A percentile compares a stretch with the other conserved stretches of the same genome.
phyloP scores from a whole-genome alignment of 2,113 vertebrate genomes.

The Sylvia atricapilla region DNA sequence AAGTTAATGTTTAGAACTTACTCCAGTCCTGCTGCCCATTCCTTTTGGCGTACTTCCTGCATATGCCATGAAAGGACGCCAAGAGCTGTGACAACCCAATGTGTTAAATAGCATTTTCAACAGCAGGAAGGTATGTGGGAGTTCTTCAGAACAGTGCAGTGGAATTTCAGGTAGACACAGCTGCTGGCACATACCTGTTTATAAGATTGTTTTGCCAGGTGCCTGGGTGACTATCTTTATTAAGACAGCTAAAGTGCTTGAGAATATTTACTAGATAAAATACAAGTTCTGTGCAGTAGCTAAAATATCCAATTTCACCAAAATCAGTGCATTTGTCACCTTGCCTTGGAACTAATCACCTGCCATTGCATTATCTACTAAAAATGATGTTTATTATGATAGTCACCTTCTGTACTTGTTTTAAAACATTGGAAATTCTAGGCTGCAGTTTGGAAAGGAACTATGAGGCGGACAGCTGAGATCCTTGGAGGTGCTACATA shows the following conservation, averaged over 20 bases:
- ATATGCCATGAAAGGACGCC: background rate
- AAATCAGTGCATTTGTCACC: background rate
- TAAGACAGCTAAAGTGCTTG: background rate
- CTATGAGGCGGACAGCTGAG: background rate
- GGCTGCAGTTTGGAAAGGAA: background rate
- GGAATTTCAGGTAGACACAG: background rate
- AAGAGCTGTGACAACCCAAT: rapidly evolving
- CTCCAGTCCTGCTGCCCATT: background rate
- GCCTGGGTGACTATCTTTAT: background rate
- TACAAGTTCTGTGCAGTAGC: background rate
- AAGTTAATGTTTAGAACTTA: background rate
- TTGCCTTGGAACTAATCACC: background rate
- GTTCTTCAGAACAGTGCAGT: background rate
- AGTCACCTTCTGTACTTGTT: background rate
- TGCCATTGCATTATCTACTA: background rate
- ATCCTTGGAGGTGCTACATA: background rate
- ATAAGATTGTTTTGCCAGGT: background rate
- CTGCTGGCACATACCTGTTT: background rate
- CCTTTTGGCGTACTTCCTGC: background rate
- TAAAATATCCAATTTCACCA: background rate
- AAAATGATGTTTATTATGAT: background rate
- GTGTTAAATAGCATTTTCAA: background rate
- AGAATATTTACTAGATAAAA: background rate
- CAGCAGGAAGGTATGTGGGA: rapidly evolving
- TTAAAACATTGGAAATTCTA: background rate